These are phyloP conservation scores for Diploscapter pachys DNA, from an alignment of 1,140 invertebrate species.

Conservation along the genomic window DNA sequence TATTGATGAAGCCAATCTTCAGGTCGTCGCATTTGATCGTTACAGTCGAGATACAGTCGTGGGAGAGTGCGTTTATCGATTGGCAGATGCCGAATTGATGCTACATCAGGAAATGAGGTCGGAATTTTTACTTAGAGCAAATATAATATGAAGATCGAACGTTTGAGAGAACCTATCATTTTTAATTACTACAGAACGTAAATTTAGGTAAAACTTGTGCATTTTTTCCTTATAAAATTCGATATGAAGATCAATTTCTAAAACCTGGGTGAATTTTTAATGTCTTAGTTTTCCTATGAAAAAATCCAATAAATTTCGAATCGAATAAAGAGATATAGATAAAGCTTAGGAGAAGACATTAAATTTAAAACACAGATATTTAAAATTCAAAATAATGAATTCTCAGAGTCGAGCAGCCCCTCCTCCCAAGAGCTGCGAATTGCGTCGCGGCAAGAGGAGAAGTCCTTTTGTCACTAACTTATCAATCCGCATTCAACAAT, in stretches of 20 bases:
- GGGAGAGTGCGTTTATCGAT: constrained; percentile 85
- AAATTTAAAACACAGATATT: no score
- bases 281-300: no score
- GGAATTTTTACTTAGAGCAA: no score
- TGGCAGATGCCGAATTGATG: constrained; percentile 59
- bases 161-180: no score
- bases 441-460: constrained; percentile 59
- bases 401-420: constrained; percentile 23
- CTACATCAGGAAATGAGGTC: constrained; percentile 20
- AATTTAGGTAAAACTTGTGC: no score
- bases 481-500: constrained; percentile 75
- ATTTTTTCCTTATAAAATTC: background rate
- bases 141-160: no score
- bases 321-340: background rate
- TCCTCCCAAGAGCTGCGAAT: constrained; percentile 25
- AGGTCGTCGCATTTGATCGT: constrained; percentile 83
- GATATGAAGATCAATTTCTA: background rate
- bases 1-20: constrained; percentile 59
- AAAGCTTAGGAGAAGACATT: background rate
- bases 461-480: constrained; percentile 83
- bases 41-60: constrained; percentile 95
- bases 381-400: background rate
- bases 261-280: no score
- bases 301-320: background rate
- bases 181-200: no score